Conservation (phyloP, 2,113 vertebrate genomes). For the Mesoclemmys tuberculata region DNA sequence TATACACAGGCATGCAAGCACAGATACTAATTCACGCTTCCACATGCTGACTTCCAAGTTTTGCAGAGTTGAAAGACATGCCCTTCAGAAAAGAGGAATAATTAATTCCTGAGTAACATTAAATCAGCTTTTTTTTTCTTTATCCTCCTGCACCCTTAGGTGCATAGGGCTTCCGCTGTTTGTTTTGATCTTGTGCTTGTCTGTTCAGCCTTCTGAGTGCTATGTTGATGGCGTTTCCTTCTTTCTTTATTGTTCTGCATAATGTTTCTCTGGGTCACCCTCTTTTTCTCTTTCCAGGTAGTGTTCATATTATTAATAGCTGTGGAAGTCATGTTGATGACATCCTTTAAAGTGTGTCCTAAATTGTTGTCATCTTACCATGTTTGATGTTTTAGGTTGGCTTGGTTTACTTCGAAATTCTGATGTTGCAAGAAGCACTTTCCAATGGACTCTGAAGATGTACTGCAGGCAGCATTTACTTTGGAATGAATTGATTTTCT, state of each 20-base stretch:
- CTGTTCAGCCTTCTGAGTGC: background rate
- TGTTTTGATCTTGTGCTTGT: background rate
- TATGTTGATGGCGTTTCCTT: background rate
- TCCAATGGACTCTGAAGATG: background rate
- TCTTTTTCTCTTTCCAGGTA: background rate
- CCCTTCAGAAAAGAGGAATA: background rate
- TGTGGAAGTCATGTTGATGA: background rate
- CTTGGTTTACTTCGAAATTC: background rate
- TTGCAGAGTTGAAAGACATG: background rate
- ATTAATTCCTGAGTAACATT: constrained; percentile 13
- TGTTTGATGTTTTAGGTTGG: background rate
- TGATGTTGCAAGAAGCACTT: background rate
- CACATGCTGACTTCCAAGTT: background rate
- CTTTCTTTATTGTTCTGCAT: background rate
- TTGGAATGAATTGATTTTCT: background rate
- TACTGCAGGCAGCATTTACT: background rate
- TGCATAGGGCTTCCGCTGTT: background rate
- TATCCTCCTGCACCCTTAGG: background rate
- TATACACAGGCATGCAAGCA: background rate
- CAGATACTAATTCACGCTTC: background rate
- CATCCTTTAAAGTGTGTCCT: background rate
- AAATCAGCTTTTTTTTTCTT: background rate
- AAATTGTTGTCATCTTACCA: background rate
- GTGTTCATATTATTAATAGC: background rate
- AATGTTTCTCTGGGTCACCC: background rate